Evolutionary conservation across 1,140 invertebrate species (phyloP).

Genomic region (Yoshiicerus persimilis): DNA sequence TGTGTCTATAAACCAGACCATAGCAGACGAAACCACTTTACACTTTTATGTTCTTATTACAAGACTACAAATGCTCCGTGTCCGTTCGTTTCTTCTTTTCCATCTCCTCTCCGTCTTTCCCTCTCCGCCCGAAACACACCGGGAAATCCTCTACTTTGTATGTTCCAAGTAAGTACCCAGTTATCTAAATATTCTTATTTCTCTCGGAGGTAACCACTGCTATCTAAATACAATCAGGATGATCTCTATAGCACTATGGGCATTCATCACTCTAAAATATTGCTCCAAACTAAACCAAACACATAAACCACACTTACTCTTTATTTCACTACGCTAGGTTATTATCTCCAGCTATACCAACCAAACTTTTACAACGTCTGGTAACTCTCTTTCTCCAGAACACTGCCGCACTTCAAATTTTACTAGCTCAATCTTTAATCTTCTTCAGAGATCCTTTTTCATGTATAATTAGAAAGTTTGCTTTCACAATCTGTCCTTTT

Average conservation of each 20-base stretch:
- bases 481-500: neutral
- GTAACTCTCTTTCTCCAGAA: neutral
- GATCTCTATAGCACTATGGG: neutral
- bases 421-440: neutral
- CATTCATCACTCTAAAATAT: conserved; percentile 21
- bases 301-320: neutral
- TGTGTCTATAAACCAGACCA: neutral
- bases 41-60: neutral
- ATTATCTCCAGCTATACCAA: too few relatives aligned
- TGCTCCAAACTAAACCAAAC: neutral
- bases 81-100: neutral
- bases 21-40: neutral
- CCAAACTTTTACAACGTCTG: neutral
- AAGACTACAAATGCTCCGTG: neutral
- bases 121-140: neutral
- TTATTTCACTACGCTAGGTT: neutral
- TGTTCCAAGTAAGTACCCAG: neutral
- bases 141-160: neutral
- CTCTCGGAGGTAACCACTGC: neutral
- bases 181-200: too few relatives aligned
- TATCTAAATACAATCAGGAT: conserved; percentile 16
- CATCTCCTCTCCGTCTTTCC: neutral
- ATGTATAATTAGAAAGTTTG: conserved; percentile 1
- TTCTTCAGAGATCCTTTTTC: neutral
- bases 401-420: neutral